Percentiles rank a stretch among this genome's conserved stretches.
Evolutionary conservation across 2,113 vertebrate species (phyloP).

Genomic region (Podilymbus podiceps): DNA sequence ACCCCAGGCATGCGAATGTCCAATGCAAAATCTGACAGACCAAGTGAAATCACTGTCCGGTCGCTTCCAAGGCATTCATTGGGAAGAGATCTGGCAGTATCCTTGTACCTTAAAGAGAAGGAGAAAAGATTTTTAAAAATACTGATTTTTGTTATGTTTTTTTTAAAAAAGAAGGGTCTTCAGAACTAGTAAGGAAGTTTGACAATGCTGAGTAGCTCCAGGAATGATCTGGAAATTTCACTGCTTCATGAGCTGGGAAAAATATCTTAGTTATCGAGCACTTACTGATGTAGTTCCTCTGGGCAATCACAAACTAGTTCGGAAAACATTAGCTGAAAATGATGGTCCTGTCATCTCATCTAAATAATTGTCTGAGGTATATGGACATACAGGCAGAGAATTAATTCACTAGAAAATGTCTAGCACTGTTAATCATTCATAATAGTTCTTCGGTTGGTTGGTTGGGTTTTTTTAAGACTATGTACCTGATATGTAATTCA

Average conservation of each 20-base stretch:
- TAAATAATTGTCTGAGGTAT: background rate
- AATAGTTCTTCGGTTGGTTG: background rate
- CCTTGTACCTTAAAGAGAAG: slow-evolving; percentile 80
- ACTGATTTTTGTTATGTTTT: background rate
- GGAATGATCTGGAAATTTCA: background rate
- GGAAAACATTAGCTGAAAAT: background rate
- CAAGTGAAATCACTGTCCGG: slow-evolving; percentile 72
- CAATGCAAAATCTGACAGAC: slow-evolving; percentile 85
- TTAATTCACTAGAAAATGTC: background rate
- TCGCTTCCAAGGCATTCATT: slow-evolving; percentile 80
- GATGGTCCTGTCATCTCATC: background rate
- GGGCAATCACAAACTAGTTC: background rate
- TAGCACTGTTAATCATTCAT: background rate
- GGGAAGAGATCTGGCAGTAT: slow-evolving; percentile 71
- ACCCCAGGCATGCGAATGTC: slow-evolving; percentile 93
- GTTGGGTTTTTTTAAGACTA: background rate
- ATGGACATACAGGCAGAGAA: background rate
- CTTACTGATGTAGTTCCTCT: background rate
- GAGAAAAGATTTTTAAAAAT: background rate
- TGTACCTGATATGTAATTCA: background rate
- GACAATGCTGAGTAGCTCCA: background rate
- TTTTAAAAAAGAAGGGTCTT: background rate
- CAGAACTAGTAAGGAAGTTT: background rate
- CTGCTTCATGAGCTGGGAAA: background rate
- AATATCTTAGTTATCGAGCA: background rate